Evolutionary conservation across 2,888 invertebrate species (phyloP).

Genomic region (Pteria penguin): DNA sequence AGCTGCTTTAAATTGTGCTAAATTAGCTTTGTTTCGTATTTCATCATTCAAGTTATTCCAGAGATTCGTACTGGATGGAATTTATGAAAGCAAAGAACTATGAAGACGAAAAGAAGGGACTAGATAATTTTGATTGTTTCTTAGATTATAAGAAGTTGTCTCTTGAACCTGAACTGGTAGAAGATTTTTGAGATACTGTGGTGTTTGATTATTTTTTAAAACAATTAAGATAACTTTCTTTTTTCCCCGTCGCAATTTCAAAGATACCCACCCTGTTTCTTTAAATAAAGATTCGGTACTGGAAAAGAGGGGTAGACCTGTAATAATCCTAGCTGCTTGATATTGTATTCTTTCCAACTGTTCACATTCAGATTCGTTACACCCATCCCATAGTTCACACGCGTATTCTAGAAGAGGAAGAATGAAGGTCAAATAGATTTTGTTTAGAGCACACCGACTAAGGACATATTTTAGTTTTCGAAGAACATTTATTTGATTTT

Average conservation of each 20-base stretch:
- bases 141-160: too few relatives aligned
- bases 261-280: conserved; percentile 2
- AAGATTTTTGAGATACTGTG: too few relatives aligned
- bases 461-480: not conserved
- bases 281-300: not conserved
- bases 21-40: too few relatives aligned
- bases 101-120: too few relatives aligned
- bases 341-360: not conserved
- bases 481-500: not conserved
- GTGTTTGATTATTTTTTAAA: not conserved
- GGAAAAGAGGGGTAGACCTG: not conserved
- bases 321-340: not conserved
- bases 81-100: too few relatives aligned
- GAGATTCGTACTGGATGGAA: too few relatives aligned
- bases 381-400: conserved; percentile 9
- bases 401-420: conserved; percentile 5
- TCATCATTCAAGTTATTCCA: too few relatives aligned
- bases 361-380: too few relatives aligned
- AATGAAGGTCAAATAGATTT: not conserved
- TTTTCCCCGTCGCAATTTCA: not conserved
- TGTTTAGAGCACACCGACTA: not conserved
- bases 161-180: too few relatives aligned
- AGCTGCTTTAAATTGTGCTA: too few relatives aligned
- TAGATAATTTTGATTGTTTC: too few relatives aligned
- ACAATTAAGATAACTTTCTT: conserved; percentile 1